Percentiles rank a stretch among this genome's conserved stretches.
Evolutionary conservation across 1,140 invertebrate genomes (phyloP).

Genomic region (Drosophila auraria): DNA sequence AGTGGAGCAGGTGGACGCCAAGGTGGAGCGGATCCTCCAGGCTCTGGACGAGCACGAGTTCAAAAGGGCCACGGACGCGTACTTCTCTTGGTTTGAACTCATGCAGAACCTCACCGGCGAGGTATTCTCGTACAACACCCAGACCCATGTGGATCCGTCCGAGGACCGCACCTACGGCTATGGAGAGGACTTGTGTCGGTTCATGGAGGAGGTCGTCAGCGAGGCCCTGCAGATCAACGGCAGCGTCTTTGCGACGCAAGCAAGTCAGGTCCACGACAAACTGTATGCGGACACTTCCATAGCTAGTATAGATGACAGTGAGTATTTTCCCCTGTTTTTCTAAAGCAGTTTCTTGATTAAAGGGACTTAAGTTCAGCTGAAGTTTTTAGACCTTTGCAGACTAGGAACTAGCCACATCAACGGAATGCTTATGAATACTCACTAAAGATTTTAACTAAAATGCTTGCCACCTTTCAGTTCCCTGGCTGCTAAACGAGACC

Average conservation of each 20-base stretch:
- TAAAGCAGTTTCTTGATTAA: not conserved
- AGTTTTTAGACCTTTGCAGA: too few species aligned
- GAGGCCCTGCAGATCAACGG: conserved; percentile 87
- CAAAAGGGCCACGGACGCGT: conserved; percentile 30
- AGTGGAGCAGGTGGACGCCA: conserved; percentile 72
- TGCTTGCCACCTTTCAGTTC: conserved; percentile 86
- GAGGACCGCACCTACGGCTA: conserved; percentile 63
- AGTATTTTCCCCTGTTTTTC: not conserved
- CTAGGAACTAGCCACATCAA: too few species aligned
- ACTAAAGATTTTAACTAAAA: too few species aligned
- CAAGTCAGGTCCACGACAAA: conserved; percentile 67
- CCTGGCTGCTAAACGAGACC: conserved; percentile 89
- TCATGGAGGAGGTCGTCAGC: conserved; percentile 91
- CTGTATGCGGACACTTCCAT: not conserved
- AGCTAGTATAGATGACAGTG: not conserved
- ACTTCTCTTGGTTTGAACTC: conserved; percentile 6
- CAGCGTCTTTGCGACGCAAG: conserved; percentile 85
- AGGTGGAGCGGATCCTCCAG: conserved; percentile 85
- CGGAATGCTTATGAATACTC: too few species aligned
- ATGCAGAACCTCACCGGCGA: conserved; percentile 47
- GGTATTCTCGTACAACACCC: conserved; percentile 59
- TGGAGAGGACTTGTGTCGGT: conserved; percentile 80
- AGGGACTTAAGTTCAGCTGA: too few species aligned
- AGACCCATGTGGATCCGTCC: conserved; percentile 45
- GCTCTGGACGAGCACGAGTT: conserved; percentile 84